A percentile compares a stretch with the other conserved stretches of the same genome.
Conservation (phyloP, 30 jellyfish, hydroid and myxozoan species). For the Hydractinia echinata region DNA sequence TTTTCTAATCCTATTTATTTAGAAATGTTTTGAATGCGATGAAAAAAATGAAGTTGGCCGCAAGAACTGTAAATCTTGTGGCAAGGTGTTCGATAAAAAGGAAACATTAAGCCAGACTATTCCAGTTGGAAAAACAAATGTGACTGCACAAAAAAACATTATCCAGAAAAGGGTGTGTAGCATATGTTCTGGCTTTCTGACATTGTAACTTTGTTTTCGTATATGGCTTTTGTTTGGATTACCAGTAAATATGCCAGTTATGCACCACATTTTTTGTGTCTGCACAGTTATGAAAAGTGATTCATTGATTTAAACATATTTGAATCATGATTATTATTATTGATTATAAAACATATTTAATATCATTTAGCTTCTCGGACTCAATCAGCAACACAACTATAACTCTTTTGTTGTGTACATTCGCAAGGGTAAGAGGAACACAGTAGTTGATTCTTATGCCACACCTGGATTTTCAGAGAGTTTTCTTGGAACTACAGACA, state of each 20-base stretch:
- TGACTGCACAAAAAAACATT: not conserved
- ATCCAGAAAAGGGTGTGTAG: not conserved
- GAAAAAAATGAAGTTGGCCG: slow-evolving; percentile 8
- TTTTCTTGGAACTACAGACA: slow-evolving; percentile 4
- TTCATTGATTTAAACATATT: no score
- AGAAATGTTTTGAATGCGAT: not conserved
- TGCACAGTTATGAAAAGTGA: no score
- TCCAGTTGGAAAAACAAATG: slow-evolving; percentile 4
- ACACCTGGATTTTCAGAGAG: slow-evolving; percentile 4
- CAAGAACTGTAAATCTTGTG: slow-evolving; percentile 1
- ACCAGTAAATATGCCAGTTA: no score
- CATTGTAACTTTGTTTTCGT: no score
- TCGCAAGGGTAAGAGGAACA: not conserved
- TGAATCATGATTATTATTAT: no score
- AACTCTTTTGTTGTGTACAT: not conserved
- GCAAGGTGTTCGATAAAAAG: not conserved
- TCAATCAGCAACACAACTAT: not conserved
- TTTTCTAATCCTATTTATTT: not conserved
- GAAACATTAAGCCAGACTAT: not conserved
- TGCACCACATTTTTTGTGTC: no score
- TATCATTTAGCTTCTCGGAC: slow-evolving; percentile 1
- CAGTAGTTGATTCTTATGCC: slow-evolving; percentile 1
- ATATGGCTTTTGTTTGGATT: no score
- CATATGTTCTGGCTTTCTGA: no score
- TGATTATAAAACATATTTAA: not conserved